Base-by-base conservation (phyloP, 2,113 vertebrate species). In the Cisticola juncidis region DNA sequence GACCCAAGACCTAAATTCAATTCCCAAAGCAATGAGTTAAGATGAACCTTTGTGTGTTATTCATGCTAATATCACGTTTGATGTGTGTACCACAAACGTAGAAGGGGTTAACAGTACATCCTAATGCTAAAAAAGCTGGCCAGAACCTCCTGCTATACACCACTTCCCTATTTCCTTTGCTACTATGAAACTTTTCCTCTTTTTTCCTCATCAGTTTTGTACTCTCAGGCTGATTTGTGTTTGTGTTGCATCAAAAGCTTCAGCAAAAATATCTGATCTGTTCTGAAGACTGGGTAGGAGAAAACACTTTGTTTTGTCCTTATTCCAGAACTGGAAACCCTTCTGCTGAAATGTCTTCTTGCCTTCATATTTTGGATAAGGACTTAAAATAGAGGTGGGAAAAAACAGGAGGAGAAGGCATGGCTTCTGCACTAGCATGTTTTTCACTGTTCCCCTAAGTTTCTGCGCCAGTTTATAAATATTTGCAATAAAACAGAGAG, bases 361-460 rank as follows among this genome's bases (percentile, higher is more conserved):
- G 82, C 45, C 56, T 86, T 90, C 47, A 19, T 74, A 29, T 80
- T 92, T 86, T 94, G 76, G 29, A 54, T 88, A 83, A 77, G 33
- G 21, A 86, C 68, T 94, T 90, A 92, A 94, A 94, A 92, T 91
- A 91, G 85, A 93, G 53, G 62, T 88, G 88, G 69, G 62, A 93
- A 90, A 44, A 82, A 65, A 96, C 19, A 70, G 45, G 17, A 94
- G 58, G 74, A 73, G 57, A 82, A 88, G 44, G 17, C n/a, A 45
- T 29, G 51, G 50, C 58, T 94, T 92, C 50, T 65, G 15, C 66
- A 78, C 58, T 66, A 86, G 56, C 71, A 53, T 54, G 23, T 73
- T 76, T 93, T 80, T 65, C 66, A 47, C 79, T 73, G 13, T 66
- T 92, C 56, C 24, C 26, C 11, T 62, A 83, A 71, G 42, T 62